Evolutionary conservation across 2,113 vertebrate species (phyloP), one percentile per base, ranked within the genome.

Genomic region (Entomyzon cyanotis): DNA sequence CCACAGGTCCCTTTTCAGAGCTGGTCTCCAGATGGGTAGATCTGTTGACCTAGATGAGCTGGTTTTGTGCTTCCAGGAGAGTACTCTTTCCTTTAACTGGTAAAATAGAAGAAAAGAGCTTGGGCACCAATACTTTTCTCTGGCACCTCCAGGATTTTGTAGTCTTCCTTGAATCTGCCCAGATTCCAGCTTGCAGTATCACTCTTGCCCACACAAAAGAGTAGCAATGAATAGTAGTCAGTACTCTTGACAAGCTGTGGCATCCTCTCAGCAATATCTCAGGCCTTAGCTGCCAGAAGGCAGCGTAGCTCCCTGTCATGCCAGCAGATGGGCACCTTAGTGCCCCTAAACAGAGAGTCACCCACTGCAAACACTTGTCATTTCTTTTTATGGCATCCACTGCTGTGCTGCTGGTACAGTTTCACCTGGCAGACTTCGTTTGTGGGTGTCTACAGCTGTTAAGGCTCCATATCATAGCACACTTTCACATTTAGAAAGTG

Each of bases 351-450:
- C 37, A 59, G 68, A 30, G 50, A 37, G 17, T 62, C 30, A 69
- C 17, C 25, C 23, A 31, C n/a, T 56, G 33, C 6, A 12, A 76
- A 18, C 28, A 8, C 35, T 65, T 0, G 0, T 28, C 0, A 7
- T 81, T 65, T 60, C 41, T 92, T 28, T 55, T 80, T 55, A 46
- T 1, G 2, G 39, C 59, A n/a, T n/a, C 50, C 35, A 21, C 50
- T 55, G 23, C 21, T 37, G 20, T 91, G 79, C 44, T 84, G 13
- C 68, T 65, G 1, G 2, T 47, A 56, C 24, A 15, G 24, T 47
- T 85, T 84, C 89, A 89, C 63, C 74, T 44, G 77, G 52, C 63
- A 80, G 69, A 23, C 49, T 65, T 73, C 2, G 0, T 65, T 50
- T 27, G 50, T 82, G 76, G 50, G 52, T 94, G 87, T 84, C 63